A percentile compares a stretch with the other conserved stretches of the same genome.
phyloP scores from a whole-genome alignment of 2,113 vertebrate genomes.

The Ceyx margarethae region DNA sequence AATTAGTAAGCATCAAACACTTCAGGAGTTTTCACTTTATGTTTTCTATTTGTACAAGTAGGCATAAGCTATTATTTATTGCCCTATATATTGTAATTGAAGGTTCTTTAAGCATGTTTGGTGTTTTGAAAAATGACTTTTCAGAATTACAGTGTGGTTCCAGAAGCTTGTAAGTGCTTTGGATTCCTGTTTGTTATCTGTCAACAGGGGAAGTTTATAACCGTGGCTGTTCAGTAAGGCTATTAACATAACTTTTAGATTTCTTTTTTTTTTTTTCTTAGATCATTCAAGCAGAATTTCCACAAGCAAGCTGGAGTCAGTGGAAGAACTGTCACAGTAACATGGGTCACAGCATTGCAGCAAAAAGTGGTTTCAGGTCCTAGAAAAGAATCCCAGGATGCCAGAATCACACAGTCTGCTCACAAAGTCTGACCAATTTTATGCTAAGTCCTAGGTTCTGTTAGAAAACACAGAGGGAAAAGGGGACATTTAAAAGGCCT shows the following conservation, averaged over 20 bases:
- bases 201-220: not conserved
- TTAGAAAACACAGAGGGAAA: not conserved
- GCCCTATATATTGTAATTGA: not conserved
- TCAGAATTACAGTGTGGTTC: not conserved
- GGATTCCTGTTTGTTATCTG: not conserved
- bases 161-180: not conserved
- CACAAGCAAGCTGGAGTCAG: not conserved
- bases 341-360: not conserved
- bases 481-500: not conserved
- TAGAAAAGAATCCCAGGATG: not conserved
- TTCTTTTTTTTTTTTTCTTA: not conserved
- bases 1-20: not conserved
- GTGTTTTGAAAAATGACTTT: not conserved
- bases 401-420: not conserved
- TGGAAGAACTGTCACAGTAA: not conserved
- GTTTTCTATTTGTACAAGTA: not conserved
- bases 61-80: not conserved
- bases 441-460: not conserved
- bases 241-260: not conserved
- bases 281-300: not conserved
- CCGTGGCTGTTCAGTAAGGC: not conserved
- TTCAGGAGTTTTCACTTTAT: constrained; percentile 1
- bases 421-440: not conserved
- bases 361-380: not conserved
- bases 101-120: not conserved